These are phyloP conservation scores for Upupa epops DNA, from an alignment of 2,113 vertebrate species.

Conservation along the genomic window DNA sequence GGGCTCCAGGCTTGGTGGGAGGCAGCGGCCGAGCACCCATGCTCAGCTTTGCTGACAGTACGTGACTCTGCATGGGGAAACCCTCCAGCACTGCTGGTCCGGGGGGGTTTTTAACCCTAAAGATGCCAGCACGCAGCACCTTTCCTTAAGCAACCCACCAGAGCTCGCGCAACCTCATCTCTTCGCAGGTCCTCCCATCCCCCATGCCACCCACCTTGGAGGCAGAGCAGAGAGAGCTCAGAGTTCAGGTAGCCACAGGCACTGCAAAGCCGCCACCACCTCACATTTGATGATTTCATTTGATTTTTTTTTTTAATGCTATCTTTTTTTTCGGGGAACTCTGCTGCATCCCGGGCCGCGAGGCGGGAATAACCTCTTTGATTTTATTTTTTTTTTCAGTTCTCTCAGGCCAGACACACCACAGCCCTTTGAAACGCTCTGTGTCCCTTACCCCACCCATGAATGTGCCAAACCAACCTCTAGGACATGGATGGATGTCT, in stretches of 20 bases:
- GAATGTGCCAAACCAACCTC: slow-evolving; percentile 91
- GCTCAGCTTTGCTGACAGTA: neutral
- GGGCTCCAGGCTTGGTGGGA: neutral
- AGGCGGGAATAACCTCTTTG: slow-evolving; percentile 79
- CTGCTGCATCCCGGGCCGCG: slow-evolving; percentile 68
- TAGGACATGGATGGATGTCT: slow-evolving; percentile 98
- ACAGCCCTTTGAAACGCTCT: slow-evolving; percentile 98
- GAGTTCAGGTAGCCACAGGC: neutral
- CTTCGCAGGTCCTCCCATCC: neutral
- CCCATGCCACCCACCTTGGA: neutral
- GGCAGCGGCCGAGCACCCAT: neutral
- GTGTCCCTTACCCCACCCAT: slow-evolving; percentile 98
- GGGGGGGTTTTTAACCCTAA: neutral
- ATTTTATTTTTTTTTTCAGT: slow-evolving; percentile 83
- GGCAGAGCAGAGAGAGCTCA: neutral
- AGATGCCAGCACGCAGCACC: accelerated
- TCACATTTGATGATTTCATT: neutral
- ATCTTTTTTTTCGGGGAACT: slow-evolving; percentile 40
- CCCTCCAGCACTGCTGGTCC: neutral
- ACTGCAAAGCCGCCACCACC: neutral
- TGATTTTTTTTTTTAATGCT: neutral
- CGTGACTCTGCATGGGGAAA: accelerated
- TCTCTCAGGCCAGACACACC: slow-evolving; percentile 90
- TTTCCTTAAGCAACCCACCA: accelerated
- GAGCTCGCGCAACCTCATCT: neutral